Evolutionary conservation across 2,888 invertebrate genomes (phyloP).

Genomic region (Heliconius sara): DNA sequence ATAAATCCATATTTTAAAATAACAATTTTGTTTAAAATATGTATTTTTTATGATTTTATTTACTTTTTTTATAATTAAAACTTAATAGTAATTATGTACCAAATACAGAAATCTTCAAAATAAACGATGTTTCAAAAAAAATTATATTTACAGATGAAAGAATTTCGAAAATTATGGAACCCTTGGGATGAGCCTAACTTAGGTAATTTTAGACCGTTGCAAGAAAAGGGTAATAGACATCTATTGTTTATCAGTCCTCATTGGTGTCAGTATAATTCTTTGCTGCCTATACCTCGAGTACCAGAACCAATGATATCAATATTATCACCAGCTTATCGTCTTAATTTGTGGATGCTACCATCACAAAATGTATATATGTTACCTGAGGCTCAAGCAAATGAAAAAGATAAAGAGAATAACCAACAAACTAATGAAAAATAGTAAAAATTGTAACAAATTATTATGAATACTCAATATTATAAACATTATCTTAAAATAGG

Average conservation of each 20-base stretch:
- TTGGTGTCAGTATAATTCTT: slow-evolving; percentile 76
- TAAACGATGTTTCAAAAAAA: neutral
- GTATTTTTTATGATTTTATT: neutral
- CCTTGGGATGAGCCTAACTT: slow-evolving; percentile 79
- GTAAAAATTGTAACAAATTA: neutral
- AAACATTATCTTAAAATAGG: neutral
- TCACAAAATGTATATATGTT: slow-evolving; percentile 67
- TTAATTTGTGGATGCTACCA: slow-evolving; percentile 66
- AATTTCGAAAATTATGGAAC: slow-evolving; percentile 82
- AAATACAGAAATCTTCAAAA: neutral
- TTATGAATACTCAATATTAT: neutral
- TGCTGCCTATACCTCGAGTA: slow-evolving; percentile 72
- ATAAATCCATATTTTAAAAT: neutral
- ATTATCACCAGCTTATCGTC: slow-evolving; percentile 65
- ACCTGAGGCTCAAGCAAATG: slow-evolving; percentile 50
- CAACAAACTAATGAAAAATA: neutral
- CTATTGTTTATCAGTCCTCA: slow-evolving; percentile 83
- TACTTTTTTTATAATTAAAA: neutral
- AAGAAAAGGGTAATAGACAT: slow-evolving; percentile 69
- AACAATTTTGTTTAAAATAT: neutral
- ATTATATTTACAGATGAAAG: slow-evolving; percentile 73
- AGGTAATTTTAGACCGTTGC: slow-evolving; percentile 81
- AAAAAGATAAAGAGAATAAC: slow-evolving; percentile 42
- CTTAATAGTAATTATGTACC: neutral
- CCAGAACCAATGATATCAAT: slow-evolving; percentile 69